Conservation (phyloP, 2,113 vertebrate genomes). For the Xiphophorus couchianus region DNA sequence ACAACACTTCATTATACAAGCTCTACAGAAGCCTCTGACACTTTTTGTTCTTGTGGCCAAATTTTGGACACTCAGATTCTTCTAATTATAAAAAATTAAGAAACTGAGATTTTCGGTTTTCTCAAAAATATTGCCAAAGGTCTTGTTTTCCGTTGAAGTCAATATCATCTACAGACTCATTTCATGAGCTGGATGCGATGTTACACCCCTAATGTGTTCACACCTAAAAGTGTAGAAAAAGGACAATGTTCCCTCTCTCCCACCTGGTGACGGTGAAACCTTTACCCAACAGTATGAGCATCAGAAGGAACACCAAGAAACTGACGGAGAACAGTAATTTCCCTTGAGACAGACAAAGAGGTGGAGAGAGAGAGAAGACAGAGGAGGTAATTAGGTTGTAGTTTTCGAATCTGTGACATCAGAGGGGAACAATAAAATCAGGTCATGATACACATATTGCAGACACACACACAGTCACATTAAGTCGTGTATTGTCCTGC, state of each 20-base stretch:
- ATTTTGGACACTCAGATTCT: no score
- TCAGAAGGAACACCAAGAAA: constrained; percentile 92
- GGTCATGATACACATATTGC: constrained; percentile 47
- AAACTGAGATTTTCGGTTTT: not conserved
- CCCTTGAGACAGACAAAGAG: constrained; percentile 78
- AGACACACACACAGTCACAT: not conserved
- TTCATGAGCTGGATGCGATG: not conserved
- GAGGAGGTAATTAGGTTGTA: constrained; percentile 70
- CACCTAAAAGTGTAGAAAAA: not conserved
- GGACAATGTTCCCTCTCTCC: constrained; percentile 13
- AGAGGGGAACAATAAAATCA: constrained; percentile 56
- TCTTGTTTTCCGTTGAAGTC: not conserved
- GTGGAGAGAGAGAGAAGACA: constrained; percentile 41
- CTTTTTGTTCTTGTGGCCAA: no score
- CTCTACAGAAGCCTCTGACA: no score
- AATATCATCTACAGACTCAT: not conserved
- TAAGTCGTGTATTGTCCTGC: constrained; percentile 18
- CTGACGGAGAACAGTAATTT: constrained; percentile 94
- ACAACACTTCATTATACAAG: no score
- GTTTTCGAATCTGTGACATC: constrained; percentile 65
- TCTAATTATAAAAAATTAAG: not conserved
- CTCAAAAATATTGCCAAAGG: not conserved
- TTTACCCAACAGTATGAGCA: constrained; percentile 92
- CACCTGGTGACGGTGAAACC: constrained; percentile 93
- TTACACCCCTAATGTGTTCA: constrained; percentile 7